Percentiles rank a stretch among this genome's conserved stretches.
Evolutionary conservation across 1,140 invertebrate species (phyloP).

Genomic region (Macrotrachela quadricornifera): DNA sequence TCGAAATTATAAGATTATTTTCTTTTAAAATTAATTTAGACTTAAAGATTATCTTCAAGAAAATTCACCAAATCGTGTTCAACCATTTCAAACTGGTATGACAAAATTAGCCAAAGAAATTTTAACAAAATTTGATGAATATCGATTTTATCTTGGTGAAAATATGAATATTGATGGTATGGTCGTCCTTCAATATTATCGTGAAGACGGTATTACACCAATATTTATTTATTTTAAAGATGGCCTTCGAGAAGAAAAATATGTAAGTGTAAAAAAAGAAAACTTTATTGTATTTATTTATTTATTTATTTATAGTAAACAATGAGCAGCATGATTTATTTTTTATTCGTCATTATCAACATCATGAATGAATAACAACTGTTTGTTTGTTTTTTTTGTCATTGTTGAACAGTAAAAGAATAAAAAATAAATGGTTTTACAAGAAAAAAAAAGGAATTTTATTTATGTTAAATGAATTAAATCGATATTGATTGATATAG

Average conservation of each 20-base stretch:
- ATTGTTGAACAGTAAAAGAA: too few species aligned
- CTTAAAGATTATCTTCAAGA: conserved; percentile 3
- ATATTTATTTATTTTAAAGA: conserved; percentile 11
- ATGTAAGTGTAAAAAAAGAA: neutral
- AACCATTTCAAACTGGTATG: conserved; percentile 6
- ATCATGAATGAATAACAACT: too few species aligned
- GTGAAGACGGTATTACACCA: conserved; percentile 11
- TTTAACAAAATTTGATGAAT: conserved; percentile 10
- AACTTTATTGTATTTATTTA: neutral
- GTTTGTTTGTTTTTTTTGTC: too few species aligned
- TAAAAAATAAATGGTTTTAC: too few species aligned
- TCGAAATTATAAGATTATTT: neutral
- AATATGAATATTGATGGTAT: conserved; percentile 11
- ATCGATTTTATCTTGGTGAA: conserved; percentile 9
- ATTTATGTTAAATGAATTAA: too few species aligned
- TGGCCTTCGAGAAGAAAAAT: conserved; percentile 12
- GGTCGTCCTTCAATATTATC: conserved; percentile 8
- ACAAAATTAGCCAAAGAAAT: conserved; percentile 6
- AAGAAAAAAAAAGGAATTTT: too few species aligned
- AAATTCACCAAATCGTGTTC: conserved; percentile 3
- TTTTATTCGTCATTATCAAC: too few species aligned
- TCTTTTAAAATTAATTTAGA: neutral
- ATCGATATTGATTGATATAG: too few species aligned
- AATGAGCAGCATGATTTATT: too few species aligned
- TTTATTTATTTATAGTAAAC: too few species aligned